These are phyloP conservation scores for Protonibea diacanthus DNA, from an alignment of 2,797 vertebrate species.

Conservation along the genomic window DNA sequence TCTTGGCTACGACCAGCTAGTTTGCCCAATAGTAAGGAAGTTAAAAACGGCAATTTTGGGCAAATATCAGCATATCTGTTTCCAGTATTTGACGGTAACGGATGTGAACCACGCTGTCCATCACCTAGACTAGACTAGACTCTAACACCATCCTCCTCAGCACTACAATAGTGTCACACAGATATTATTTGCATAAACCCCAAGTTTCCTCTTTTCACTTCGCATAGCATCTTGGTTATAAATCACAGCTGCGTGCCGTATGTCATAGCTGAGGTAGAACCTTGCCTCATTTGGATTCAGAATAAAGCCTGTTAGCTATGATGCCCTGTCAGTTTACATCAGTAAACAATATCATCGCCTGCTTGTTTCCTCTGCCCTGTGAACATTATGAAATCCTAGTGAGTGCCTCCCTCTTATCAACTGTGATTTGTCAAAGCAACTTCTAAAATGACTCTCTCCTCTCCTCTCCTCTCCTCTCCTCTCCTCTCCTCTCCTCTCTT, in stretches of 20 bases:
- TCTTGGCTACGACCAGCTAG: too few relatives aligned
- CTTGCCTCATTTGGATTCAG: not conserved
- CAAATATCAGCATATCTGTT: too few relatives aligned
- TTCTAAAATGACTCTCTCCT: not conserved
- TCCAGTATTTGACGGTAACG: too few relatives aligned
- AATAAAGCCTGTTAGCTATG: not conserved
- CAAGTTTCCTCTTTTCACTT: too few relatives aligned
- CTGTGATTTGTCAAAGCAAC: constrained; percentile 5
- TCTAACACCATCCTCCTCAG: too few relatives aligned
- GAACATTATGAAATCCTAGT: not conserved
- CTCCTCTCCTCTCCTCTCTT: not conserved
- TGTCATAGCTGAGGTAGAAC: not conserved
- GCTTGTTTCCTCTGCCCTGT: constrained; percentile 11
- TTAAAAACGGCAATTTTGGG: too few relatives aligned
- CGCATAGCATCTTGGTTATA: not conserved
- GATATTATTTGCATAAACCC: too few relatives aligned
- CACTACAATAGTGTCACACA: too few relatives aligned
- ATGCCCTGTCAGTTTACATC: not conserved
- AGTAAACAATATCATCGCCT: not conserved
- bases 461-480: not conserved
- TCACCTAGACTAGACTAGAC: too few relatives aligned
- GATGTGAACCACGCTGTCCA: too few relatives aligned
- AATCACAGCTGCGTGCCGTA: too few relatives aligned
- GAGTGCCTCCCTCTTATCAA: constrained; percentile 9
- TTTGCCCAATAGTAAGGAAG: too few relatives aligned